These are phyloP conservation scores for Sminthurides aquaticus DNA, from an alignment of 2,888 invertebrate genomes.

Conservation along the genomic window DNA sequence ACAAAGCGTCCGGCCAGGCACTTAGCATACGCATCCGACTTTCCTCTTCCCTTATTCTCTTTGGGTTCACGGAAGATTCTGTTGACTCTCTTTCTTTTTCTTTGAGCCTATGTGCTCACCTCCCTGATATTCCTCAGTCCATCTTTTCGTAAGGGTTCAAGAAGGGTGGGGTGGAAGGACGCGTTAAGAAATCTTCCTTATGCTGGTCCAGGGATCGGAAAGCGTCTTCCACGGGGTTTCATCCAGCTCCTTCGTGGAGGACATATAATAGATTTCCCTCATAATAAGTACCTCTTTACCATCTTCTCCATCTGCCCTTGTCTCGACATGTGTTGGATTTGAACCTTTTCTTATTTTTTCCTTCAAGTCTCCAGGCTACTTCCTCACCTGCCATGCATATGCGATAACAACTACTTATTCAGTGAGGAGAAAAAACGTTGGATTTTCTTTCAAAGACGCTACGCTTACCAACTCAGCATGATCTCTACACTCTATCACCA, in stretches of 20 bases:
- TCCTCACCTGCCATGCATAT: neutral
- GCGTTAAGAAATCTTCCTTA: neutral
- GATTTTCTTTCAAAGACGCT: neutral
- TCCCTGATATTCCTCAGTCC: too few species aligned
- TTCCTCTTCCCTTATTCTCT: too few species aligned
- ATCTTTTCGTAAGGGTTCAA: too few species aligned
- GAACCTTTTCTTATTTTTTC: neutral
- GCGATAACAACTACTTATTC: neutral
- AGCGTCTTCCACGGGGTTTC: neutral
- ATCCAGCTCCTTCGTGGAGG: too few species aligned
- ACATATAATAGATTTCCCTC: neutral
- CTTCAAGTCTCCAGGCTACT: neutral
- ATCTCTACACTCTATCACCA: neutral
- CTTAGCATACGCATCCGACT: too few species aligned
- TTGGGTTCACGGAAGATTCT: too few species aligned
- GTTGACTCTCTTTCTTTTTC: too few species aligned
- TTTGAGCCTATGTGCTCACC: too few species aligned
- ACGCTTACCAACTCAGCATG: neutral
- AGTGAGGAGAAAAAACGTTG: neutral
- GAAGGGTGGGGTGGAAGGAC: too few species aligned
- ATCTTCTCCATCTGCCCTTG: neutral
- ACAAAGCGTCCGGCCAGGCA: neutral
- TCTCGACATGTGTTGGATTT: neutral
- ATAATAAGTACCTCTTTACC: neutral
- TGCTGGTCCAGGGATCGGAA: neutral